Conservation (phyloP, 2,797 vertebrate genomes). For the Anguilla obscura region DNA sequence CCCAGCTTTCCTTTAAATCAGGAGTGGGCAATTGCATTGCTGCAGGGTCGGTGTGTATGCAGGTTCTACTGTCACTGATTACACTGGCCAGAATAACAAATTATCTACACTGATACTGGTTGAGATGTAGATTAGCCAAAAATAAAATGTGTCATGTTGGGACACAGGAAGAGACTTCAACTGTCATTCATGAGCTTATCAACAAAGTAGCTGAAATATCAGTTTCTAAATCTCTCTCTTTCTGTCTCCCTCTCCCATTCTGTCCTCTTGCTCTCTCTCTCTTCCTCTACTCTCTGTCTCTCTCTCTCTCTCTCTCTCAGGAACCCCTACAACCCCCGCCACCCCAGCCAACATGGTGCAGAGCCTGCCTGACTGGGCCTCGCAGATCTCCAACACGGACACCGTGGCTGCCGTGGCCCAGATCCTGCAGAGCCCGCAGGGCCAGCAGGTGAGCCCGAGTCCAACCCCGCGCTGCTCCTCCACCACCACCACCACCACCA, state of each 20-base stretch:
- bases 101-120: background rate
- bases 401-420: conserved; percentile 96
- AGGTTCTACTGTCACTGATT: background rate
- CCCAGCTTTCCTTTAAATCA: background rate
- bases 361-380: conserved; percentile 94
- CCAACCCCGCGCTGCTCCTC: background rate
- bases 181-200: background rate
- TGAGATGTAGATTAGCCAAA: background rate
- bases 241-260: too few relatives aligned
- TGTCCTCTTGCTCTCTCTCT: background rate
- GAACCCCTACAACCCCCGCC: conserved; percentile 94
- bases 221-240: background rate
- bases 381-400: conserved; percentile 95
- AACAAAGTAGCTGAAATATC: background rate
- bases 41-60: background rate
- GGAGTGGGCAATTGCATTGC: too few relatives aligned
- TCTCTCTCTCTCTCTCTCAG: conserved; percentile 58
- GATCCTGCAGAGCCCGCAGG: conserved; percentile 96
- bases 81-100: too few relatives aligned
- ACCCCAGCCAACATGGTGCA: conserved; percentile 93
- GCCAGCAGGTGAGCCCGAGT: conserved; percentile 86
- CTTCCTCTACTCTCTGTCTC: background rate
- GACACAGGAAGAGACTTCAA: background rate
- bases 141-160: background rate
- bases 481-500: background rate